These are phyloP conservation scores for Fregata magnificens DNA, from an alignment of 2,113 vertebrate species.

Conservation along the genomic window DNA sequence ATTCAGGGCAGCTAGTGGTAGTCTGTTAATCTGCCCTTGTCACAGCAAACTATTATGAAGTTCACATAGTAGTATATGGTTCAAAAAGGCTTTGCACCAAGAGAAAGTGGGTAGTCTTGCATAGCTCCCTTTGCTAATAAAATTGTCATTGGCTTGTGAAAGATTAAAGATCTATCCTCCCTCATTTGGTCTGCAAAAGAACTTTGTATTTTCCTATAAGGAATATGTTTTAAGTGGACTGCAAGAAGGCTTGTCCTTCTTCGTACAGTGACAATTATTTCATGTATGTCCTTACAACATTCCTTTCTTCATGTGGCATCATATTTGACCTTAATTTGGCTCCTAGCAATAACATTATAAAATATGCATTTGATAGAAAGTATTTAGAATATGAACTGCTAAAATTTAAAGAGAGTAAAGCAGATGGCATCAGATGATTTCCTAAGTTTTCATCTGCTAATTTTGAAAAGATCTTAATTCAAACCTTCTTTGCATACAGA, in stretches of 20 bases:
- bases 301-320: not conserved
- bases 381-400: not conserved
- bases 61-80: not conserved
- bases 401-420: not conserved
- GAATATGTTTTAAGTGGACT: not conserved
- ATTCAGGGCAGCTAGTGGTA: not conserved
- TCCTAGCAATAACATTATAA: not conserved
- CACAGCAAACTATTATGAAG: not conserved
- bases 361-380: not conserved
- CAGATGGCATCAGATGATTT: not conserved
- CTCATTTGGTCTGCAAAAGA: not conserved
- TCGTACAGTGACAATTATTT: not conserved
- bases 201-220: not conserved
- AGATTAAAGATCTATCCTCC: not conserved
- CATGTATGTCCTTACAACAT: not conserved
- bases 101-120: not conserved
- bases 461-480: not conserved
- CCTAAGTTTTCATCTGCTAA: not conserved
- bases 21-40: not conserved
- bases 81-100: not conserved
- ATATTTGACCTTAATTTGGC: not conserved
- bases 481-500: not conserved
- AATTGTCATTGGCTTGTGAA: slow-evolving; percentile 1
- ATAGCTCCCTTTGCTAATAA: not conserved
- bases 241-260: not conserved